Evolutionary conservation across 1,140 invertebrate species (phyloP).

Genomic region (Proctacanthus coquilletti): DNA sequence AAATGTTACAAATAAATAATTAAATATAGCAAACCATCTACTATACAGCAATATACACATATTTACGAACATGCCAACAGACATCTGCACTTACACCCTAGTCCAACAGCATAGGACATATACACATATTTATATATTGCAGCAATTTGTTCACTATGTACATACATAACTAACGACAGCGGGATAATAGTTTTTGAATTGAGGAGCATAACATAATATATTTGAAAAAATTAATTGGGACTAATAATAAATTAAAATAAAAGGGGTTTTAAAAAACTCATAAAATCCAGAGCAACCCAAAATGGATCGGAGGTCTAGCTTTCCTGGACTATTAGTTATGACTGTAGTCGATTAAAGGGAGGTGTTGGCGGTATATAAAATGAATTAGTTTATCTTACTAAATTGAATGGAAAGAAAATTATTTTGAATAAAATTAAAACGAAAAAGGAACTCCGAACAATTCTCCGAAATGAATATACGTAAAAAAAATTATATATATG

Average conservation of each 20-base stretch:
- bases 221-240: slow-evolving; percentile 6
- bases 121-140: no score
- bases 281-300: slow-evolving; percentile 6
- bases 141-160: slow-evolving; percentile 6
- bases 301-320: slow-evolving; percentile 2
- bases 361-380: no score
- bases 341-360: no score
- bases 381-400: no score
- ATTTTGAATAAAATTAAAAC: slow-evolving; percentile 18
- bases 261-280: slow-evolving; percentile 7
- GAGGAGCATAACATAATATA: neutral
- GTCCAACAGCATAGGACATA: no score
- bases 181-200: neutral
- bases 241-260: slow-evolving; percentile 14
- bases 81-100: no score
- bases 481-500: neutral
- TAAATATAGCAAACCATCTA: no score
- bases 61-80: no score
- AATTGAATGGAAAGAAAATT: slow-evolving; percentile 4
- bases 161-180: slow-evolving; percentile 7
- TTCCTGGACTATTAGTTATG: no score
- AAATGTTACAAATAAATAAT: no score
- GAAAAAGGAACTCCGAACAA: slow-evolving; percentile 29
- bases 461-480: slow-evolving; percentile 15
- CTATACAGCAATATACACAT: no score